Base-by-base conservation (phyloP, 1,140 invertebrate genomes). In the Brachionus plicatilis region DNA sequence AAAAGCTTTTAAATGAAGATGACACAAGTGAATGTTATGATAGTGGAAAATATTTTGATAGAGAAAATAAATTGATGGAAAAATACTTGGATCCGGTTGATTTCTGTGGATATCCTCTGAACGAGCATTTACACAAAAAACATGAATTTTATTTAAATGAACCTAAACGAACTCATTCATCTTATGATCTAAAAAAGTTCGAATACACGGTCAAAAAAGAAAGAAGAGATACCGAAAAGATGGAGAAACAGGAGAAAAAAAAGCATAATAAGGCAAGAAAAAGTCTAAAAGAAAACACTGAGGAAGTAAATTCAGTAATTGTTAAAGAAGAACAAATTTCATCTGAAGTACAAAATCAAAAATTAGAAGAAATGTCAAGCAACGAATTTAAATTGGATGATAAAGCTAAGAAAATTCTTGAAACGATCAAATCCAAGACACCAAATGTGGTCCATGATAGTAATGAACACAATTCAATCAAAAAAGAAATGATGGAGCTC, bases 141-240 rank as follows among this genome's bases (percentile, higher is more conserved):
- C 72, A 76, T 76, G 72, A 76, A 76, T 50, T 47, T 47, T 76
- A 76, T 76, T 27, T 76, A n/a, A 43, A 75, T 43, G 41, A 43
- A 43, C 43, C 27, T 50, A 29, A 27, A 12, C 12, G 27, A n/a
- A 6, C 27, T 27, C 72, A 50, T 76, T 43, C 33, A 50, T 20
- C n/a, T n/a, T 6, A 20, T 6, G 72, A 76, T 17, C 24, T 47
- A 9, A 76, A 24, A 47, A 12, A n/a, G 43, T 76, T 76, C 24
- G 72, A 76, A 24, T 3, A n/a, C 12, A n/a, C 33, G 20, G 9
- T 27, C 7, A 76, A 76, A 76, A 76, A 76, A 76, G 72, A 76
- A 6, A 47, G 24, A 12, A 76, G 24, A 76, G 72, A 76, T 27
- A 33, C 47, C 9, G 12, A 75, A 45, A 75, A 12, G 37, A 17